These are phyloP conservation scores for Nymphalis urticae DNA, from an alignment of 2,888 invertebrate species.

Conservation along the genomic window DNA sequence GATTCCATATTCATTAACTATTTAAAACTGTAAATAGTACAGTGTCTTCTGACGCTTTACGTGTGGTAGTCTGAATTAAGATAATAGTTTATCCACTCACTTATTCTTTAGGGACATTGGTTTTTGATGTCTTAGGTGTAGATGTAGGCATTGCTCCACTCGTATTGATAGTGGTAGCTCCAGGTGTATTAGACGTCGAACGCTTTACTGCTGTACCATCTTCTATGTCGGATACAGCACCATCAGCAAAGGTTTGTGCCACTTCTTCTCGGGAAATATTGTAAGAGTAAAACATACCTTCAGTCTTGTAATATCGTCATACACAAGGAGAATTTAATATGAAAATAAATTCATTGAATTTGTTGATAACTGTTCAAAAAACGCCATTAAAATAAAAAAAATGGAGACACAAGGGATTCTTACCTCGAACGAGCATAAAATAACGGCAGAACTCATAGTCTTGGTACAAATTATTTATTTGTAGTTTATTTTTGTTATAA, in stretches of 20 bases:
- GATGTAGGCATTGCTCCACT: slow-evolving; percentile 25
- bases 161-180: slow-evolving; percentile 26
- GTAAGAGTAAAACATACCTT: slow-evolving; percentile 43
- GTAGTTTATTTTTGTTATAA: neutral
- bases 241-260: slow-evolving; percentile 50
- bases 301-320: slow-evolving; percentile 17
- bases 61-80: neutral
- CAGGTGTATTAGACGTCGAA: slow-evolving; percentile 20
- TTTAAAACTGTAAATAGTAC: slow-evolving; percentile 1
- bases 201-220: slow-evolving; percentile 6
- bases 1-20: neutral
- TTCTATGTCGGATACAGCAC: slow-evolving; percentile 17
- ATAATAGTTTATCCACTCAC: slow-evolving; percentile 14
- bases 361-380: slow-evolving; percentile 19
- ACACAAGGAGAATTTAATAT: slow-evolving; percentile 11
- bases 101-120: slow-evolving; percentile 33
- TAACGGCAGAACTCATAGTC: neutral
- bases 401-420: slow-evolving; percentile 57
- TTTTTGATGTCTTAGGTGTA: slow-evolving; percentile 32
- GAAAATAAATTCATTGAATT: slow-evolving; percentile 11
- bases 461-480: neutral
- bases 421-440: slow-evolving; percentile 45
- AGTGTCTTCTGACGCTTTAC: neutral
- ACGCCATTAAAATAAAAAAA: slow-evolving; percentile 44
- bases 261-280: slow-evolving; percentile 60